Evolutionary conservation across 2,888 invertebrate genomes (phyloP).

Genomic region (Octonoba sinensis): DNA sequence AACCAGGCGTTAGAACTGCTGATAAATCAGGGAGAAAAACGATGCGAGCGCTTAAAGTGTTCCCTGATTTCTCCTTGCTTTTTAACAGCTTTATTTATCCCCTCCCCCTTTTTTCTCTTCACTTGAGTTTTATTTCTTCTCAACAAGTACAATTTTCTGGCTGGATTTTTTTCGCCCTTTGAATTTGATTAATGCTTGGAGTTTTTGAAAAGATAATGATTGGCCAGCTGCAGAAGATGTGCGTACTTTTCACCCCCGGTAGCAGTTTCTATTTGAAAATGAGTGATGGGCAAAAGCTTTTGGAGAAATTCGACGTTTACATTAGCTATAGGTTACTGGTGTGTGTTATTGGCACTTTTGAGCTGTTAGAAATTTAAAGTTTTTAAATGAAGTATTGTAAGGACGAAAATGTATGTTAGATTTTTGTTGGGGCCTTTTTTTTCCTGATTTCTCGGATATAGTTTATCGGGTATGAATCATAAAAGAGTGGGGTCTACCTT

Average conservation of each 20-base stretch:
- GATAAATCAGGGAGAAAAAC: slow-evolving; percentile 48
- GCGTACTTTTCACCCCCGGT: neutral
- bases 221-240: slow-evolving; percentile 29
- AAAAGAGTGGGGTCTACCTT: too few relatives aligned
- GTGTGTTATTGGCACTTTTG: too few relatives aligned
- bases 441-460: too few relatives aligned
- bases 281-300: too few relatives aligned
- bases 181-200: slow-evolving; percentile 38
- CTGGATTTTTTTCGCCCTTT: neutral
- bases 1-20: slow-evolving; percentile 20
- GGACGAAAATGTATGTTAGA: too few relatives aligned
- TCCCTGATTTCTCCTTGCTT: slow-evolving; percentile 23
- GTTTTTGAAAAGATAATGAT: slow-evolving; percentile 45
- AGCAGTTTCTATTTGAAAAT: too few relatives aligned
- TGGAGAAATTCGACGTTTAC: too few relatives aligned
- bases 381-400: too few relatives aligned
- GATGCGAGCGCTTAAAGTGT: slow-evolving; percentile 20
- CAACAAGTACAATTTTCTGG: slow-evolving; percentile 31
- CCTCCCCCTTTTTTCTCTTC: neutral
- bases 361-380: too few relatives aligned
- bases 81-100: slow-evolving; percentile 36
- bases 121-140: slow-evolving; percentile 4
- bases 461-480: too few relatives aligned
- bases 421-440: too few relatives aligned
- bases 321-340: too few relatives aligned